Evolutionary conservation across 2,888 invertebrate species (phyloP).

Genomic region (Pachliopta kotzebuea): DNA sequence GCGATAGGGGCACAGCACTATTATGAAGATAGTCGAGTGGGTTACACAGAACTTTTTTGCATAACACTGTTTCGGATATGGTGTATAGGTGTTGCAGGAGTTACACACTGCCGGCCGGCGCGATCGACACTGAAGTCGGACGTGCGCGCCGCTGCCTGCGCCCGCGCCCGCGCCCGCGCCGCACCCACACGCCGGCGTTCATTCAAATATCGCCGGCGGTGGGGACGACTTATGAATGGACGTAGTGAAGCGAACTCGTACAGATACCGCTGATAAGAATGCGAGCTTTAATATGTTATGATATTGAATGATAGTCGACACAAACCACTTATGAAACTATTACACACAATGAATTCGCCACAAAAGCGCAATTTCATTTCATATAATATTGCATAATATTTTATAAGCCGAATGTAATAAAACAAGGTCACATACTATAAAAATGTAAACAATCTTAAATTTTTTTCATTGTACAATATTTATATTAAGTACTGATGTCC

Average conservation of each 20-base stretch:
- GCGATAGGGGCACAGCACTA: conserved; percentile 63
- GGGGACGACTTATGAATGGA: conserved; percentile 78
- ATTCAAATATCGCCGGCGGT: conserved; percentile 61
- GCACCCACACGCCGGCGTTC: conserved; percentile 61
- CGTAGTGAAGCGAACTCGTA: conserved; percentile 67
- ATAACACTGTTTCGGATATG: conserved; percentile 58
- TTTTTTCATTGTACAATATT: background rate
- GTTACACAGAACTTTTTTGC: conserved; percentile 64
- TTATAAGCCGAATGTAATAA: conserved; percentile 1
- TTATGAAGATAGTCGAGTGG: conserved; percentile 48
- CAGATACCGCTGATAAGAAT: conserved; percentile 73
- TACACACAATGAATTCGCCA: conserved; percentile 23
- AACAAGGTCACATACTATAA: background rate
- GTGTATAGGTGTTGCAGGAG: conserved; percentile 45
- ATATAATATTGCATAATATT: conserved; percentile 13
- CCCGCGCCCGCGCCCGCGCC: conserved; percentile 67
- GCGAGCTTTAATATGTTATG: conserved; percentile 58
- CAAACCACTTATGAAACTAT: conserved; percentile 20
- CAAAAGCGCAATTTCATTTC: conserved; percentile 15
- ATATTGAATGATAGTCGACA: conserved; percentile 43
- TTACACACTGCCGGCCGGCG: conserved; percentile 55
- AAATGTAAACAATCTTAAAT: background rate
- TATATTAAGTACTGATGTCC: no score
- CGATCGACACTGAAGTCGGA: conserved; percentile 51
- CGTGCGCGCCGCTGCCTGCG: conserved; percentile 48